A percentile compares a stretch with the other conserved stretches of the same genome.
Conservation (phyloP, 1,140 invertebrate species). For the Leucophenga varia region DNA sequence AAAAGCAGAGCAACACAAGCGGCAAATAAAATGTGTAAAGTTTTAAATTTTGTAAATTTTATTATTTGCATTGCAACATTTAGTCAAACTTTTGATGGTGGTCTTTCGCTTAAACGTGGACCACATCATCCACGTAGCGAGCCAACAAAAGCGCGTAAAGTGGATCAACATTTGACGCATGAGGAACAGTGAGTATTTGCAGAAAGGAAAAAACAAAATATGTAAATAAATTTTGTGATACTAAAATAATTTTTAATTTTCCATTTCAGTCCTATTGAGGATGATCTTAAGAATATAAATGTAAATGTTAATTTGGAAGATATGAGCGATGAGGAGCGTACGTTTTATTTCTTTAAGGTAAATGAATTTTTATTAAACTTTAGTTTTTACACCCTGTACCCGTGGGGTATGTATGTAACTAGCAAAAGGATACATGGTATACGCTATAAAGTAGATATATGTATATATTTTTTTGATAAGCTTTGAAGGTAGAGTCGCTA, state of each 20-base stretch:
- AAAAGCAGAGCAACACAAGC: no score
- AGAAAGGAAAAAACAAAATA: background rate
- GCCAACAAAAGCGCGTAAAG: slow-evolving; percentile 54
- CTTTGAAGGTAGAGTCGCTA: no score
- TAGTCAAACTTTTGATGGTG: slow-evolving; percentile 37
- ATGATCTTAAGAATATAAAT: slow-evolving; percentile 41
- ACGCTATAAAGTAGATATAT: no score
- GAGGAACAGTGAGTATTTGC: slow-evolving; percentile 63
- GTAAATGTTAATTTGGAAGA: slow-evolving; percentile 55
- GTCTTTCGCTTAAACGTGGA: slow-evolving; percentile 58
- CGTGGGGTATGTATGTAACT: no score
- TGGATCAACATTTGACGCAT: slow-evolving; percentile 68
- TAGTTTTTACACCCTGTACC: no score
- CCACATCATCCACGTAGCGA: slow-evolving; percentile 69
- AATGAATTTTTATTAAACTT: background rate
- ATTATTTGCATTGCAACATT: slow-evolving; percentile 49
- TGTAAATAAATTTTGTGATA: background rate
- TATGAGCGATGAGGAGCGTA: slow-evolving; percentile 70
- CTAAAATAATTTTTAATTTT: background rate
- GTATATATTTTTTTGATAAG: no score
- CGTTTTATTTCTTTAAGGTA: slow-evolving; percentile 65
- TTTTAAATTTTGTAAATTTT: slow-evolving; percentile 47
- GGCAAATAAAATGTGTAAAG: slow-evolving; percentile 35
- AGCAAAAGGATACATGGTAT: no score
- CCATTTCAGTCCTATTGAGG: slow-evolving; percentile 44